Base-by-base conservation (phyloP, 2,113 vertebrate species). In the Coptodon rendalli region DNA sequence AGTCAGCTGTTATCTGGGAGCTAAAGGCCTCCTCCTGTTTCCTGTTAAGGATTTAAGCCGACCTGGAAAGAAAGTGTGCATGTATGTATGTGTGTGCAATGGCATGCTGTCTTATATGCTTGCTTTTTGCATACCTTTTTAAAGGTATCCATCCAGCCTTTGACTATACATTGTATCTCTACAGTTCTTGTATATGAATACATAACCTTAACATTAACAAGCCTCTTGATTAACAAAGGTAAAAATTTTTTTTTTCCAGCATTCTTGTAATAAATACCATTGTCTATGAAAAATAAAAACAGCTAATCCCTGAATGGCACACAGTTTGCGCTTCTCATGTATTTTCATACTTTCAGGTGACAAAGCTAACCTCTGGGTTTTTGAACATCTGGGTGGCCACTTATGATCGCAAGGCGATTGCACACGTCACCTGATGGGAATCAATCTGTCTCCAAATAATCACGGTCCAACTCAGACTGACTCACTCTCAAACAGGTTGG, bases 1-100 rank as follows among this genome's bases (percentile, higher is more conserved):
- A 34, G 38, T 81, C 68, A 89, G 82, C 31, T 56, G 89, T 52
- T 81, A 63, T 48, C 59, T 61, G 22, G 16, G 57, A 85, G 66
- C 14, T 85, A 45, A 91, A 85, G 31, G 54, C 73, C 54, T 78
- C 90, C 43, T 89, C 83, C 83, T 80, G 87, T 84, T 84, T 84
- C 83, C 91, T 73, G 84, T 66, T 40, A 14, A 54, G 90, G 83
- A 43, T 88, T 90, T 54, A 79, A 76, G 14, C 63, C 73, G 82
- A 89, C 91, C 89, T 73, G 78, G 54, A 81, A 83, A 66, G 59
- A 66, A 17, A 6, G 36, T 16, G 63, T 36, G 61, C 29, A 29
- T 45, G 61, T 2, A 13, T 45, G 48, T 45, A 45, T 76, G 63
- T 0, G 19, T 80, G 78, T 80, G 36, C 80, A 80, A 57, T 89